phyloP scores from a whole-genome alignment of 2,797 vertebrate genomes.

The Otolemur crassicaudatus region DNA sequence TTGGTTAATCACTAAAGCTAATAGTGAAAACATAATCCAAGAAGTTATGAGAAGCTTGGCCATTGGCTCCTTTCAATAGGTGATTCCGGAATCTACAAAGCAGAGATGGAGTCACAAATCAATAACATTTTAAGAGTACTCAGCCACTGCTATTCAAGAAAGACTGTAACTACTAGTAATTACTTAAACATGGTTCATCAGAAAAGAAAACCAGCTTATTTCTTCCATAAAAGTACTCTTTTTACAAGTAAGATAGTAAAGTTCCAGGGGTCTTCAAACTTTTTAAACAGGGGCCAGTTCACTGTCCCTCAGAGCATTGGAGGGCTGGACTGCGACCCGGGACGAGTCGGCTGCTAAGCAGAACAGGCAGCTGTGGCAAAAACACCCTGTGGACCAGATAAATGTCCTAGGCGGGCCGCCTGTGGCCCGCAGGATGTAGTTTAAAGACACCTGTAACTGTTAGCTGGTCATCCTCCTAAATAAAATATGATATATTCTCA shows the following conservation, averaged over 20 bases:
- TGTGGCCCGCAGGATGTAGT: too few species aligned
- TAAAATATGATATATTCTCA: not conserved
- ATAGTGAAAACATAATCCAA: not conserved
- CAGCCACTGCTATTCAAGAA: not conserved
- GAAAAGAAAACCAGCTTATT: slow-evolving; percentile 13
- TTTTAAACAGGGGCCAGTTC: too few species aligned
- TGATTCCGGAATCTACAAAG: not conserved
- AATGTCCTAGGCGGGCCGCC: too few species aligned
- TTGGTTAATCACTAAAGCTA: not conserved
- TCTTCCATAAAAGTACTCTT: not conserved
- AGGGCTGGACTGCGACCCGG: too few species aligned
- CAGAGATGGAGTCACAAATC: not conserved
- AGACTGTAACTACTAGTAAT: not conserved
- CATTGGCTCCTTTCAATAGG: not conserved
- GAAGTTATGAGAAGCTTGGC: not conserved
- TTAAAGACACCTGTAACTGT: too few species aligned
- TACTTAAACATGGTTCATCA: slow-evolving; percentile 21
- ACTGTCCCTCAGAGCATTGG: too few species aligned
- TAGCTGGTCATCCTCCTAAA: not conserved
- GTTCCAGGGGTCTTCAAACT: too few species aligned
- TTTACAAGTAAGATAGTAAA: not conserved
- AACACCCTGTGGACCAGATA: too few species aligned
- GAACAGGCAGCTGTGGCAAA: too few species aligned
- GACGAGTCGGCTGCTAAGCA: too few species aligned
- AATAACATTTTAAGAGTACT: not conserved